Evolutionary conservation across 2,113 vertebrate genomes (phyloP).

Genomic region (Lichenostomus cassidix): DNA sequence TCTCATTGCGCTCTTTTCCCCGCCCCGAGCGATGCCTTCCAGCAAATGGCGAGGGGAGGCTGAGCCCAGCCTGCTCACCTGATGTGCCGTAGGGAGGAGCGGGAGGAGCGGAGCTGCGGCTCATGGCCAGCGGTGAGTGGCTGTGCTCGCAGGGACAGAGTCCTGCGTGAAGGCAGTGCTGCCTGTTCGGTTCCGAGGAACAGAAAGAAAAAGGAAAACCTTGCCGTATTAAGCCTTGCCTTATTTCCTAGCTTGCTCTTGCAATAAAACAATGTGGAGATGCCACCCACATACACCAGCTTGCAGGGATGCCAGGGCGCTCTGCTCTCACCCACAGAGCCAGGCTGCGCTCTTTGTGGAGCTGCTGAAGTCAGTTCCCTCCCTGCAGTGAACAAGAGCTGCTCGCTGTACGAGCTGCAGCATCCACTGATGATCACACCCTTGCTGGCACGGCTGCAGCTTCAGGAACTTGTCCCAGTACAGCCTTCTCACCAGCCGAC

Average conservation of each 20-base stretch:
- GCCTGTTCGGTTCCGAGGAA: fast-evolving
- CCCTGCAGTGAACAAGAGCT: not conserved
- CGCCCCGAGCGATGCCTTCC: not conserved
- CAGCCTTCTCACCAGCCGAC: not conserved
- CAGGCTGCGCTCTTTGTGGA: not conserved
- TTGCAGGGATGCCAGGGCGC: fast-evolving
- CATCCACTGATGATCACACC: not conserved
- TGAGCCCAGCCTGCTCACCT: not conserved
- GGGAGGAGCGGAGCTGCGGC: not conserved
- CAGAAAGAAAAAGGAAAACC: not conserved
- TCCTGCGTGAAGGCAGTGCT: fast-evolving
- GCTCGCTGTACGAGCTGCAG: not conserved
- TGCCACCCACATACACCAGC: fast-evolving
- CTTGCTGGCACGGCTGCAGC: fast-evolving
- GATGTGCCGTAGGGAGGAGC: fast-evolving
- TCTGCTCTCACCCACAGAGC: fast-evolving
- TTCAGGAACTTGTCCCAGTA: not conserved
- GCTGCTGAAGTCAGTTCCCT: not conserved
- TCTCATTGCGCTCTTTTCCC: not conserved
- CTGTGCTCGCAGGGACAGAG: fast-evolving
- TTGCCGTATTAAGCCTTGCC: not conserved
- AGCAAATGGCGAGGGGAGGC: not conserved
- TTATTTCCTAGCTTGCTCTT: not conserved
- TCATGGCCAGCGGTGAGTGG: not conserved
- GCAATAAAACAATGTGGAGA: not conserved